Evolutionary conservation across 1,140 invertebrate species (phyloP).

Genomic region (Zelostemma sp.): DNA sequence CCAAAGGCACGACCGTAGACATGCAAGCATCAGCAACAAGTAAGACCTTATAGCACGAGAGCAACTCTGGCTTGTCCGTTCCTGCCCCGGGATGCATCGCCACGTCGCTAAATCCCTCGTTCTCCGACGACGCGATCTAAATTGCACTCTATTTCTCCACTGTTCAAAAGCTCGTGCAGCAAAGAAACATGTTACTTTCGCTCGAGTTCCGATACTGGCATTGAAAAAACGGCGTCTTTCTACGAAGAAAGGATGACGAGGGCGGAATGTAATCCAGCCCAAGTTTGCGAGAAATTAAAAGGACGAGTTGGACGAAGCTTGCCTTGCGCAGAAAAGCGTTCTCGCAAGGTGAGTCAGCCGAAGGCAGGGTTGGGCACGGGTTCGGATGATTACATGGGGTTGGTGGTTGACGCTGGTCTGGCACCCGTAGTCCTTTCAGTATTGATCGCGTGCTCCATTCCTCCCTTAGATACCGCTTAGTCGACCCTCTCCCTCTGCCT

Average conservation of each 20-base stretch:
- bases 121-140: conserved; percentile 22
- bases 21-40: conserved; percentile 68
- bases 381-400: conserved; percentile 57
- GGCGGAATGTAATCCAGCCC: too few species aligned
- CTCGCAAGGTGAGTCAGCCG: conserved; percentile 37
- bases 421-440: conserved; percentile 67
- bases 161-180: too few species aligned
- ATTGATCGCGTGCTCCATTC: conserved; percentile 67
- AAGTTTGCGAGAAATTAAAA: too few species aligned
- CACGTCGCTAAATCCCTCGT: background rate
- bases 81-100: background rate
- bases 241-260: too few species aligned
- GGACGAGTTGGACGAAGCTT: conserved; percentile 8
- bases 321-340: conserved; percentile 24
- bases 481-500: conserved; percentile 55
- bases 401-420: conserved; percentile 64
- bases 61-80: conserved; percentile 41
- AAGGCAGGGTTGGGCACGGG: conserved; percentile 58
- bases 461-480: conserved; percentile 63
- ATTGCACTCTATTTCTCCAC: too few species aligned
- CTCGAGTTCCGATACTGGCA: too few species aligned
- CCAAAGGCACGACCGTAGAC: conserved; percentile 58
- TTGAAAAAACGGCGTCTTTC: too few species aligned
- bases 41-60: conserved; percentile 59
- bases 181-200: too few species aligned